phyloP scores from a whole-genome alignment of 2,797 vertebrate genomes.

The Crocodylus rhombifer region DNA sequence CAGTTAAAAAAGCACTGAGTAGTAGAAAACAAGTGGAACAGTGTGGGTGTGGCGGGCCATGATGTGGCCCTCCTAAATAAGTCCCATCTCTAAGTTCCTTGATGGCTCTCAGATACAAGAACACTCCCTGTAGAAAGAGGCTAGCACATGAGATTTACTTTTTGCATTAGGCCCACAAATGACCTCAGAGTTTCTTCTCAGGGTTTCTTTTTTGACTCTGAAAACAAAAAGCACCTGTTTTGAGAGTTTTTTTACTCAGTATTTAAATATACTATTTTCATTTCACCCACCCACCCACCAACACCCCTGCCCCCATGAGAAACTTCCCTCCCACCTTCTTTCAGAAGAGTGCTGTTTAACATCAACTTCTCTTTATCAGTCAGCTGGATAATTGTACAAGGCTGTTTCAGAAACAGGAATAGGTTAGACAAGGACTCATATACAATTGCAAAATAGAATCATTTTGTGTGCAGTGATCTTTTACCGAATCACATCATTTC shows the following conservation, averaged over 20 bases:
- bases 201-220: background rate
- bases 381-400: background rate
- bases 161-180: accelerated
- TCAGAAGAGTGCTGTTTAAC: accelerated
- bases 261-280: background rate
- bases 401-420: background rate
- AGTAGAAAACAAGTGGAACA: background rate
- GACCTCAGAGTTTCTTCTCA: no score
- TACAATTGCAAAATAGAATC: no score
- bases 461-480: no score
- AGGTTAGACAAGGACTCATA: no score
- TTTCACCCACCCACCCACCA: accelerated
- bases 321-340: background rate
- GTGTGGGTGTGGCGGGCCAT: background rate
- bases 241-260: accelerated
- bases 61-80: background rate
- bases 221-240: background rate
- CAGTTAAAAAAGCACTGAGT: background rate
- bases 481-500: no score
- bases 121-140: background rate
- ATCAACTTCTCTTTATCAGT: background rate
- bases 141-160: background rate
- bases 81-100: background rate
- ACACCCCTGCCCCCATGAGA: background rate
- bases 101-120: background rate